Conservation (phyloP, 2,797 vertebrate species). For the Benthosema pterotum region DNA sequence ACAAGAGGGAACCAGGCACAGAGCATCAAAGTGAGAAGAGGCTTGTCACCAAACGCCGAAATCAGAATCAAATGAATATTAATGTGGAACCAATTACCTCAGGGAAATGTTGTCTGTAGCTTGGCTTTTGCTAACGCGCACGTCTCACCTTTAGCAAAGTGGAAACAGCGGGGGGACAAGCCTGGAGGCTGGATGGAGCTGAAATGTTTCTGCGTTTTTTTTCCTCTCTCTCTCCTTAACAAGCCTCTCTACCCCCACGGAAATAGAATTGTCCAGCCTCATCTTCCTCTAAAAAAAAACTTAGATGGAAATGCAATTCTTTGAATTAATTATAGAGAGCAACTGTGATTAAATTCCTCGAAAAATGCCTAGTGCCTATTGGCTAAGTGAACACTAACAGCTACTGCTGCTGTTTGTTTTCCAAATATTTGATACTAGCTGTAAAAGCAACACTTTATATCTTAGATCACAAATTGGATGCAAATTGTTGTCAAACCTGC, state of each 20-base stretch:
- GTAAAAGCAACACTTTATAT: slow-evolving; percentile 2
- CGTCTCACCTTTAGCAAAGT: slow-evolving; percentile 75
- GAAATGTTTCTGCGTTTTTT: slow-evolving; percentile 56
- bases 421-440: slow-evolving; percentile 18
- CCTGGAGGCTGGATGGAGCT: slow-evolving; percentile 54
- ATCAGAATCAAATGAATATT: slow-evolving; percentile 81
- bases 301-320: slow-evolving; percentile 24
- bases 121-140: slow-evolving; percentile 67
- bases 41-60: slow-evolving; percentile 55
- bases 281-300: slow-evolving; percentile 37
- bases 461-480: slow-evolving; percentile 6
- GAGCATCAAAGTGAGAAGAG: slow-evolving; percentile 55
- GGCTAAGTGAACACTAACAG: slow-evolving; percentile 24
- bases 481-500: not conserved
- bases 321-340: too few species aligned
- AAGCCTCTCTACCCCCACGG: slow-evolving; percentile 57
- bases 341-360: slow-evolving; percentile 21
- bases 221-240: slow-evolving; percentile 60
- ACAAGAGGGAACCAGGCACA: slow-evolving; percentile 26
- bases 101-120: slow-evolving; percentile 79
- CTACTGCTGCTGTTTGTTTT: slow-evolving; percentile 18
- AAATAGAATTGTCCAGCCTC: slow-evolving; percentile 60
- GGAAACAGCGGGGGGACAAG: slow-evolving; percentile 53
- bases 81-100: slow-evolving; percentile 77
- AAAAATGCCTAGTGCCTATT: slow-evolving; percentile 20